Conservation (phyloP, 1,140 invertebrate genomes). For the Drosophila watanabei region DNA sequence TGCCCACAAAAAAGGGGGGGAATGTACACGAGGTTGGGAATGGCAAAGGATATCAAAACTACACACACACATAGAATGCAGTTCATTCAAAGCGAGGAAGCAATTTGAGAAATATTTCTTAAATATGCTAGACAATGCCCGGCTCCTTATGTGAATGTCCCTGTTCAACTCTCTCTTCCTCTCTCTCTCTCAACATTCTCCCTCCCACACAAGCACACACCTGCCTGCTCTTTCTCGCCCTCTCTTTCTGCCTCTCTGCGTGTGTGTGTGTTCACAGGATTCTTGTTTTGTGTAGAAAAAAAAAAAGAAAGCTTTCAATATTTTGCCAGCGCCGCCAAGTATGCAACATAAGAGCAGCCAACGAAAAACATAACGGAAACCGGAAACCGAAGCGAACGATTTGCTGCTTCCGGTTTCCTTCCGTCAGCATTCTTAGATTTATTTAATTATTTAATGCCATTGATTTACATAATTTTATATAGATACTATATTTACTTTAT, state of each 20-base stretch:
- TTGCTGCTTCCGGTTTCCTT: conserved; percentile 32
- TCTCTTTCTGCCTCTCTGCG: background rate
- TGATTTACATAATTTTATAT: conserved; percentile 52
- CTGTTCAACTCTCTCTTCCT: conserved; percentile 40
- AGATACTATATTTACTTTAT: conserved; percentile 40
- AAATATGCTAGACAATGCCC: conserved; percentile 56
- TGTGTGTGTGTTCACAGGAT: conserved; percentile 39
- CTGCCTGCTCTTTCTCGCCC: conserved; percentile 32
- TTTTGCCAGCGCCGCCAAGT: conserved; percentile 42
- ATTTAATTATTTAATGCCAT: conserved; percentile 49
- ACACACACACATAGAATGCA: conserved; percentile 38
- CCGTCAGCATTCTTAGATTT: conserved; percentile 48
- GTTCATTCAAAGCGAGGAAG: conserved; percentile 68
- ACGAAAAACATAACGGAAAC: conserved; percentile 15
- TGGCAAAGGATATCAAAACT: conserved; percentile 50
- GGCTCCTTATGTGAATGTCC: conserved; percentile 53
- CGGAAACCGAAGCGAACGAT: background rate
- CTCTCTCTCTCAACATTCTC: background rate
- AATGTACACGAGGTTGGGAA: background rate
- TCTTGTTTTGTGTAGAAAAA: conserved; percentile 73
- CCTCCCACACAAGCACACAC: conserved; percentile 19
- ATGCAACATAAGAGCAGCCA: conserved; percentile 34
- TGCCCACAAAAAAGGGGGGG: conserved; percentile 43
- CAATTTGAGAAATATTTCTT: conserved; percentile 32
- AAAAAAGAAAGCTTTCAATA: conserved; percentile 31